These are phyloP conservation scores for Mallotus villosus DNA, from an alignment of 2,797 vertebrate genomes.

Conservation along the genomic window DNA sequence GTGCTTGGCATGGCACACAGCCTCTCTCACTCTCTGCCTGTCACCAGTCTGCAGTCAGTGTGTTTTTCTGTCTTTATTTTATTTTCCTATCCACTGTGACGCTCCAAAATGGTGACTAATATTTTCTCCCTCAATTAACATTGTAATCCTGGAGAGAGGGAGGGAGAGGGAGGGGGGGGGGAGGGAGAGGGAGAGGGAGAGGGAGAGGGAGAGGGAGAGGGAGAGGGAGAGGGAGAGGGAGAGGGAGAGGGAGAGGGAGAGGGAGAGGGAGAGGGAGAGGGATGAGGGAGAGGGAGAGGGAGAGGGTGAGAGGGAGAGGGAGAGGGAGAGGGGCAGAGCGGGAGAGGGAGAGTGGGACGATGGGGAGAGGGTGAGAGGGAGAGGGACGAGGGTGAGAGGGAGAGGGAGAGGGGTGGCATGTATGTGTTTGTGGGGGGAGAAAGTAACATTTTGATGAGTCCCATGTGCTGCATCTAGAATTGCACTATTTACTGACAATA, in stretches of 20 bases:
- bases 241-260: constrained; percentile 28
- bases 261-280: constrained; percentile 24
- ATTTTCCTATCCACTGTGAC: constrained; percentile 52
- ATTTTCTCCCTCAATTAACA: constrained; percentile 66
- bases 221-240: constrained; percentile 31
- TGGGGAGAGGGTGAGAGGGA: constrained; percentile 29
- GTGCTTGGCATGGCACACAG: constrained; percentile 23
- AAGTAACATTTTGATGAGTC: constrained; percentile 29
- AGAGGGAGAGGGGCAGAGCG: constrained; percentile 33
- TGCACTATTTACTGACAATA: constrained; percentile 23
- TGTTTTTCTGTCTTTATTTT: constrained; percentile 41
- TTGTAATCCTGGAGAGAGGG: constrained; percentile 26
- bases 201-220: constrained; percentile 26
- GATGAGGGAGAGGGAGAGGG: constrained; percentile 26
- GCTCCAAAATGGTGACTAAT: constrained; percentile 65
- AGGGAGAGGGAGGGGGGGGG: constrained; percentile 28
- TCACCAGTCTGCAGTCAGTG: constrained; percentile 32
- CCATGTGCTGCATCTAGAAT: constrained; percentile 41
- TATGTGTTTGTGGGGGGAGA: neutral
- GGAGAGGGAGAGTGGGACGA: constrained; percentile 21
- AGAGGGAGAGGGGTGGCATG: constrained; percentile 19
- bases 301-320: constrained; percentile 27
- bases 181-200: constrained; percentile 21
- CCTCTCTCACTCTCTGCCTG: constrained; percentile 5
- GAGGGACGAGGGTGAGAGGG: constrained; percentile 26